Conservation (phyloP, 2,797 vertebrate genomes). For the Sarcophilus harrisii region DNA sequence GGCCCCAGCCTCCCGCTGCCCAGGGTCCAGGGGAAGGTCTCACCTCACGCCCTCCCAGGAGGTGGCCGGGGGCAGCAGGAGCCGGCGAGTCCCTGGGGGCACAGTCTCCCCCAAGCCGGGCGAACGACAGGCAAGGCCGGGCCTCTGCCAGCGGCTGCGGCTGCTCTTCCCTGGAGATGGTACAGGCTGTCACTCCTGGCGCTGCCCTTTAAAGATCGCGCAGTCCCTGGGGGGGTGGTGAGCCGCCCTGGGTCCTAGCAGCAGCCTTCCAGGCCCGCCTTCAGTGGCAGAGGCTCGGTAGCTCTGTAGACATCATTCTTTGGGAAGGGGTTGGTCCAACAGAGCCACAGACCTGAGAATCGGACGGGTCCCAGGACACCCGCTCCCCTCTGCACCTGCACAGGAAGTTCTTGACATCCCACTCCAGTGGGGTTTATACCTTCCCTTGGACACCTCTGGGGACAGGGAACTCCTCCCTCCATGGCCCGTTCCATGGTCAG, state of each 20-base stretch:
- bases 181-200: slow-evolving; percentile 86
- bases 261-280: slow-evolving; percentile 61
- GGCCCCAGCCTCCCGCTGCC: background rate
- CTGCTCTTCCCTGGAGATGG: slow-evolving; percentile 82
- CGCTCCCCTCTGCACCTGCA: background rate
- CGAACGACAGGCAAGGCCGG: background rate
- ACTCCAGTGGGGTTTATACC: background rate
- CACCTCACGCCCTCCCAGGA: slow-evolving; percentile 65
- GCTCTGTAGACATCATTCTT: background rate
- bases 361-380: background rate
- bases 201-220: slow-evolving; percentile 77
- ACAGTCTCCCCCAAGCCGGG: slow-evolving; percentile 9
- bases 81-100: slow-evolving; percentile 50
- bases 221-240: slow-evolving; percentile 7
- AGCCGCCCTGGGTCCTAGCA: slow-evolving; percentile 75
- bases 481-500: background rate
- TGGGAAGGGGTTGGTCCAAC: background rate
- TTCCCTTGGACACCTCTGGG: background rate
- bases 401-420: background rate
- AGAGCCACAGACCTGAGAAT: background rate
- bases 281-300: background rate
- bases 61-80: slow-evolving; percentile 17
- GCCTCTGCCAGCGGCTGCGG: slow-evolving; percentile 12
- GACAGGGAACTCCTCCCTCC: background rate
- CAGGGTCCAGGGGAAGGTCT: slow-evolving; percentile 30